These are phyloP conservation scores for Aurelia sp. DNA, from an alignment of 30 jellyfish, hydroid and myxozoan genomes.

Conservation along the genomic window DNA sequence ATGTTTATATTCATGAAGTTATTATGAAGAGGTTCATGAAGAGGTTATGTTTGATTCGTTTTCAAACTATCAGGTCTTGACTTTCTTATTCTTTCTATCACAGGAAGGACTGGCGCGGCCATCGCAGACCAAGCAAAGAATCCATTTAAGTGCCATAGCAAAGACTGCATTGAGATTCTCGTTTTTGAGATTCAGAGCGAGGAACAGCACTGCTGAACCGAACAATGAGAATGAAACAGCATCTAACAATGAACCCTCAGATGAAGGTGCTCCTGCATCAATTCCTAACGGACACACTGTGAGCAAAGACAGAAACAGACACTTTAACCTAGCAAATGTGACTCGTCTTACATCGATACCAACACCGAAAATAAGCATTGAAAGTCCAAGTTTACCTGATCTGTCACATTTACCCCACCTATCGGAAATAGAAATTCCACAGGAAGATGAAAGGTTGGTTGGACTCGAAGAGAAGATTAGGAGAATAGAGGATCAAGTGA, in stretches of 20 bases:
- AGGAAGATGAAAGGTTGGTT: constrained; percentile 4
- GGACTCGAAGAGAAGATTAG: constrained; percentile 40
- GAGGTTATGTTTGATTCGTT: too few relatives aligned
- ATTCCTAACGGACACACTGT: constrained; percentile 31
- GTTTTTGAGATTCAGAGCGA: constrained; percentile 48
- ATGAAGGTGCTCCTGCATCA: not conserved
- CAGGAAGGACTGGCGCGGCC: constrained; percentile 74
- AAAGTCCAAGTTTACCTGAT: not conserved
- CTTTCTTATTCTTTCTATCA: too few relatives aligned
- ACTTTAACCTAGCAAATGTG: not conserved
- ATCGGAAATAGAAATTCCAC: not conserved
- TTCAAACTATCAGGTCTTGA: too few relatives aligned
- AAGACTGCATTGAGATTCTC: constrained; percentile 71
- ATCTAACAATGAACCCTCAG: not conserved
- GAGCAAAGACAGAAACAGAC: not conserved
- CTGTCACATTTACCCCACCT: too few relatives aligned
- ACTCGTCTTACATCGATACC: not conserved
- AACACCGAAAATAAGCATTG: not conserved
- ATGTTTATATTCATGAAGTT: too few relatives aligned
- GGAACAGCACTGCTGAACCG: constrained; percentile 9
- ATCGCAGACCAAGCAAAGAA: constrained; percentile 44
- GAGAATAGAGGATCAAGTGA: constrained; percentile 37
- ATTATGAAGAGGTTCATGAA: too few relatives aligned
- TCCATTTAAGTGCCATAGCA: constrained; percentile 70
- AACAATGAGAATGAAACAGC: not conserved